Evolutionary conservation across 2,113 vertebrate species (phyloP), one percentile per base, ranked within the genome.

Genomic region (Kryptolebias marmoratus): DNA sequence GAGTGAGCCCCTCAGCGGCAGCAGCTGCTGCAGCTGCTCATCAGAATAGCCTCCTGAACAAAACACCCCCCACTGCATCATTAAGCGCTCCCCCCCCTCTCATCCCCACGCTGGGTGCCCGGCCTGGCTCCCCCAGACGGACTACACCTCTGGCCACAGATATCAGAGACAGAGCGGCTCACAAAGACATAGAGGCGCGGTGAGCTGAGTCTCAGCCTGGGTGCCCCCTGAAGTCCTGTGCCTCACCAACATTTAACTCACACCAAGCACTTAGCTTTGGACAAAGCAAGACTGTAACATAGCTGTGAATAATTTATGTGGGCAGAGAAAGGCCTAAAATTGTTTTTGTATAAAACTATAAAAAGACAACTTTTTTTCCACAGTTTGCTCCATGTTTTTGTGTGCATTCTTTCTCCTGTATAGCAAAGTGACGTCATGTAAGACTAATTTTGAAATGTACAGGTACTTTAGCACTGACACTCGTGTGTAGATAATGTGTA

Each of bases 121-220:
- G 96, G 67, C 94, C 96, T 0, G 93, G 93, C 55, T 98, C 97
- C 7, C 97, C 97, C 52, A 90, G 96, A 87, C 96, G 97, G 96
- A 99, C 97, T 95, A 97, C 96, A 11, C 96, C 97, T 83, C 88
- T 98, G 92, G 91, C 94, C 0, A 76, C 96, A 64, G 97, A 99
- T 89, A 95, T 97, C 79, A 94, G 97, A 89, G 97, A 98, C 92
- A 94, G 96, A 90, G 93, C 97, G 0, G 90, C 96, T 27, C 96
- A 98, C 90, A 99, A 99, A 94, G 96, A 99, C 91, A 98, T 99
- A 0, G 97, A 99, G 86, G 97, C 97, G 4, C 96, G 97, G 84
- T 99, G 94, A 96, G 87, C 73, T 54, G 62, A 59, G 1, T 27
- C 48, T 72, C 60, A 12, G 61, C 73, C 62, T 30, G 39, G 0